Evolutionary conservation across 2,797 vertebrate genomes (phyloP), one percentile per base, ranked within the genome.

Genomic region (Aselliscus stoliczkanus): DNA sequence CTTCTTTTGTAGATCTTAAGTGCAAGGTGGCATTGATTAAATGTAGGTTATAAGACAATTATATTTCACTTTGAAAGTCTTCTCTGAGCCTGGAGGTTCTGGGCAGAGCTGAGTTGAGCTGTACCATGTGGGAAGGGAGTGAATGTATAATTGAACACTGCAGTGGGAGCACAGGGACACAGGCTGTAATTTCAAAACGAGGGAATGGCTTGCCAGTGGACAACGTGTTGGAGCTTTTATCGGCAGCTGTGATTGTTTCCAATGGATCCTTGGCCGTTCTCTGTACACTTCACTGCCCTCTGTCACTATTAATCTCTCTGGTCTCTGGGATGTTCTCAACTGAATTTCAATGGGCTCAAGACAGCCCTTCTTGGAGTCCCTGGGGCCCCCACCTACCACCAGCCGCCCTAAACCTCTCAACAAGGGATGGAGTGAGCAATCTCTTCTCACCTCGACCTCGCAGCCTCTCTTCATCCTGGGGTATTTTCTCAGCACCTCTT

Each of bases 21-120:
- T 75, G 77, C 70, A 84, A 93, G 52, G 69, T 44, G 69, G n/a
- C 84, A 82, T 76, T 93, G 75, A 97, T 95, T 88, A 94, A 92
- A 84, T 79, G 58, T 47, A 56, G 77, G 67, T 47, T 65, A 64
- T 39, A 80, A 93, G 81, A 75, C 39, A 88, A 93, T 90, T 90
- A 31, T 88, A 72, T 88, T 92, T 92, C 87, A 82, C 81, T 93
- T 79, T 58, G 39, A 65, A 92, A 88, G 39, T 80, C 83, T 94
- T 90, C 94, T 82, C 60, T 25, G 42, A 29, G 73, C 87, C 91
- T 52, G 27, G 52, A 87, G 60, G 67, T 70, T 92, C 9, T 7
- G 60, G 52, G 58, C 77, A 88, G 86, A 83, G 82, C 75, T 18
- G 21, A 75, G 83, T 0, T n/a, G 75, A 62, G 73, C 72, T 27